Percentiles rank a stretch among this genome's conserved stretches.
phyloP scores from a whole-genome alignment of 1,140 invertebrate genomes.

The Drosophila nannoptera region DNA sequence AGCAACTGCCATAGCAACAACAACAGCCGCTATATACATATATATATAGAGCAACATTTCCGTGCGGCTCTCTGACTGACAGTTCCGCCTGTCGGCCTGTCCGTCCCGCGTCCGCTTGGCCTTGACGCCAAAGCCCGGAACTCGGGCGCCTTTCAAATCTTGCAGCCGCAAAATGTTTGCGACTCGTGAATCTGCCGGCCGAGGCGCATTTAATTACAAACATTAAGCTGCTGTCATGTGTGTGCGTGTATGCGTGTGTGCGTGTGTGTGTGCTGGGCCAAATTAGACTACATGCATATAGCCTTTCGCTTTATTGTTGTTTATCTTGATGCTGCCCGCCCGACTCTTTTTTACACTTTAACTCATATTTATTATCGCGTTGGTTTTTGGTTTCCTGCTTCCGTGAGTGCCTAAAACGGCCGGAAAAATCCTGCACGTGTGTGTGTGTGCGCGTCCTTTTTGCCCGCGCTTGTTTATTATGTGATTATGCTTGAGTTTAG shows the following conservation, averaged over 20 bases:
- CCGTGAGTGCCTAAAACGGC: constrained; percentile 56
- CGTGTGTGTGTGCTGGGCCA: constrained; percentile 28
- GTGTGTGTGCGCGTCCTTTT: constrained; percentile 9
- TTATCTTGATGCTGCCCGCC: constrained; percentile 65
- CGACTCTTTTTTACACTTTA: constrained; percentile 63
- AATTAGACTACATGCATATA: constrained; percentile 36
- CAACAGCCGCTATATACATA: constrained; percentile 19
- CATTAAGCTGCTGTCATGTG: constrained; percentile 44
- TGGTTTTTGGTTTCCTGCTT: constrained; percentile 58
- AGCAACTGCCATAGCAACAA: constrained; percentile 6
- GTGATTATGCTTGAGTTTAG: constrained; percentile 73
- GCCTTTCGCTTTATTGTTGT: constrained; percentile 49
- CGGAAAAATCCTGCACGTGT: constrained; percentile 16
- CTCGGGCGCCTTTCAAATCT: constrained; percentile 32
- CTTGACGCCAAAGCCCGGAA: constrained; percentile 34
- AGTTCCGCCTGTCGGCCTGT: constrained; percentile 17
- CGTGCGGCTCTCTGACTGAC: constrained; percentile 29
- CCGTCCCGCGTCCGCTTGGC: constrained; percentile 19
- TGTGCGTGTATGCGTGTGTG: constrained; percentile 12
- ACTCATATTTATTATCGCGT: constrained; percentile 71
- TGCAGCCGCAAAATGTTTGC: constrained; percentile 33
- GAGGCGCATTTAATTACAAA: constrained; percentile 52
- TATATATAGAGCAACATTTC: constrained; percentile 2
- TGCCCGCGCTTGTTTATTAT: constrained; percentile 63
- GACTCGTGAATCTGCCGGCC: constrained; percentile 26